phyloP scores from a whole-genome alignment of 2,797 vertebrate species.

The Helarctos malayanus region DNA sequence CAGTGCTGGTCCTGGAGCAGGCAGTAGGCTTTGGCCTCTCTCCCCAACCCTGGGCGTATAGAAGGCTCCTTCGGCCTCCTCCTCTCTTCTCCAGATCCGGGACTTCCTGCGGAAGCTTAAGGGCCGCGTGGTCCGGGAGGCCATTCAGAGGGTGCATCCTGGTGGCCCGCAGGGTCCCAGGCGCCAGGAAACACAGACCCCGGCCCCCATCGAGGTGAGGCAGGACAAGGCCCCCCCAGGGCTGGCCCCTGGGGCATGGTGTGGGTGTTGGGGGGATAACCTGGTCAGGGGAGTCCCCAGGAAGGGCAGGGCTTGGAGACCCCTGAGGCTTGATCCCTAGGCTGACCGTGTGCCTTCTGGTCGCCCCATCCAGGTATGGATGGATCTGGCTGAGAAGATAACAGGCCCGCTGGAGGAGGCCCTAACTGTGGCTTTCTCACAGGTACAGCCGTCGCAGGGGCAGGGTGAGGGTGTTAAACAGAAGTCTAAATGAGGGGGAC shows the following conservation, averaged over 20 bases:
- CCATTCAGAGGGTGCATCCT: slow-evolving; percentile 66
- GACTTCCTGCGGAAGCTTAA: slow-evolving; percentile 83
- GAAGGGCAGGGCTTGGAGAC: neutral
- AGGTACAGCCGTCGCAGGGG: slow-evolving; percentile 72
- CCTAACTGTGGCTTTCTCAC: slow-evolving; percentile 84
- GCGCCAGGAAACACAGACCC: slow-evolving; percentile 60
- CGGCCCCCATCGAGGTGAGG: slow-evolving; percentile 86
- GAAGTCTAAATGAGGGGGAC: neutral
- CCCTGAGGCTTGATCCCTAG: neutral
- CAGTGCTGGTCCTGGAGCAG: neutral
- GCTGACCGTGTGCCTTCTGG: neutral
- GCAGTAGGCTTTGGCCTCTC: neutral
- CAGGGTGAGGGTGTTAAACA: neutral
- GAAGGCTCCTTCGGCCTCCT: neutral
- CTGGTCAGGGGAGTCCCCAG: neutral
- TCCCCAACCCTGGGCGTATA: neutral
- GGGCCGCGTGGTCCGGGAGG: slow-evolving; percentile 79
- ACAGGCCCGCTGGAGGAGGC: slow-evolving; percentile 82
- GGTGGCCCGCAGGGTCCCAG: slow-evolving; percentile 35
- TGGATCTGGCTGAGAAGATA: slow-evolving; percentile 81
- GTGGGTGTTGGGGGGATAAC: neutral
- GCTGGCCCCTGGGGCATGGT: neutral
- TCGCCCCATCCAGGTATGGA: slow-evolving; percentile 82
- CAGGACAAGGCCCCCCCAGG: neutral
- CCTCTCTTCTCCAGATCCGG: slow-evolving; percentile 68